Evolutionary conservation across 2,797 vertebrate species (phyloP), one percentile per base, ranked within the genome.

Genomic region (Crax fasciolata): DNA sequence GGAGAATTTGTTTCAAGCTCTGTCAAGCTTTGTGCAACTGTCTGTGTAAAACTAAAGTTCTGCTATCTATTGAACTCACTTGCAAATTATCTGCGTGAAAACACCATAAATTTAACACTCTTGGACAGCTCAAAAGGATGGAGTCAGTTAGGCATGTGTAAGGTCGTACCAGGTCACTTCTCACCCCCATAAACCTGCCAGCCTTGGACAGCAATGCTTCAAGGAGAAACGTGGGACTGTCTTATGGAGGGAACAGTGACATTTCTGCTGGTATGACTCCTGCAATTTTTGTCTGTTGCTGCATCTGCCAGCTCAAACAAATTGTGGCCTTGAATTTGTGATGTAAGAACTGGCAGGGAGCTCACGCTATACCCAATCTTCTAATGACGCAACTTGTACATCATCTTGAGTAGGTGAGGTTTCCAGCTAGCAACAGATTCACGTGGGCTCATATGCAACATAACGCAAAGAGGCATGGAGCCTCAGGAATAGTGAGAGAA

Each of bases 361-460:
- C 35, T 83, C 13, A 11, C 72, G 2, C 38, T 66, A 7, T 21
- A 23, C 3, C 11, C 41, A 28, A 19, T 17, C 51, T 68, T 76
- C 62, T 58, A n/a, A 51, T 20, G 61, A 67, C 49, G 11, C 58
- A 46, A 15, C 15, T 61, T 62, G 30, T n/a, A 74, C 48, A 30
- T 67, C 5, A 0, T 32, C 46, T 63, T 51, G 30, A 89, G 10
- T 4, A 3, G 25, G 19, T 67, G 30, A 11, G 12, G 3, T 46
- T 94, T 90, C 78, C 32, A 76, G 1, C 11, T n/a, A 14, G 13
- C 0, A 3, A 28, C 38, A 1, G 2, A 38, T 21, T 39, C 6
- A 15, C 0, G 13, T 20, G 4, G 75, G 30, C 32, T 87, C 9
- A 4, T 0, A 0, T 71, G 74, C 48, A 79, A 10, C 0, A 3